These are phyloP conservation scores for Hemistola chrysoprasaria DNA, from an alignment of 2,888 invertebrate species.

Conservation along the genomic window DNA sequence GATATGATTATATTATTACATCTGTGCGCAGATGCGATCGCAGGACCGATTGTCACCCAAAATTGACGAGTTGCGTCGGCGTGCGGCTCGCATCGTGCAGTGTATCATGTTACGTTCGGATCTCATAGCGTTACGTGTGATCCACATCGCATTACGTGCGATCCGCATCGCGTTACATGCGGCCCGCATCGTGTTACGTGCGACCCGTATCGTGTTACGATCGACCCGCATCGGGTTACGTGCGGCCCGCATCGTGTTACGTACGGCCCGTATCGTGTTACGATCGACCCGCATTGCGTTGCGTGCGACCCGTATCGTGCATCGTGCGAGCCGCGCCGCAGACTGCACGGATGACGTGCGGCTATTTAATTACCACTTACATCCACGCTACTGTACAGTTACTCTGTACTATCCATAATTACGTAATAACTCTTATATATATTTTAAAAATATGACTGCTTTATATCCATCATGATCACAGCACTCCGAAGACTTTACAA, in stretches of 20 bases:
- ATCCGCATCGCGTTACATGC: too few relatives aligned
- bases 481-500: slow-evolving; percentile 80
- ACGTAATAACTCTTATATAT: slow-evolving; percentile 78
- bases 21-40: slow-evolving; percentile 50
- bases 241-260: too few relatives aligned
- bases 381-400: slow-evolving; percentile 43
- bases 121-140: too few relatives aligned
- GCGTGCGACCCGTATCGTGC: too few relatives aligned
- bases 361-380: slow-evolving; percentile 5
- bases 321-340: slow-evolving; percentile 16
- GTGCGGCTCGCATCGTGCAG: slow-evolving; percentile 9
- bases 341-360: slow-evolving; percentile 10
- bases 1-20: slow-evolving; percentile 69
- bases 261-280: too few relatives aligned
- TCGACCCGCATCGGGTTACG: too few relatives aligned
- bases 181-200: too few relatives aligned
- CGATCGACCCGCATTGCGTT: too few relatives aligned
- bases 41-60: slow-evolving; percentile 11
- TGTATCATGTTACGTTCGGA: too few relatives aligned
- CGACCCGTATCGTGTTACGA: too few relatives aligned
- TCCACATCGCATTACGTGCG: too few relatives aligned
- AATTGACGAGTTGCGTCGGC: slow-evolving; percentile 7
- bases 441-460: slow-evolving; percentile 82
- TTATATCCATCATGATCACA: slow-evolving; percentile 81
- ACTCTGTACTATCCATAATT: slow-evolving; percentile 62